A percentile compares a stretch with the other conserved stretches of the same genome.
phyloP scores from a whole-genome alignment of 2,888 invertebrate genomes.

The Andrena chrysosceles region DNA sequence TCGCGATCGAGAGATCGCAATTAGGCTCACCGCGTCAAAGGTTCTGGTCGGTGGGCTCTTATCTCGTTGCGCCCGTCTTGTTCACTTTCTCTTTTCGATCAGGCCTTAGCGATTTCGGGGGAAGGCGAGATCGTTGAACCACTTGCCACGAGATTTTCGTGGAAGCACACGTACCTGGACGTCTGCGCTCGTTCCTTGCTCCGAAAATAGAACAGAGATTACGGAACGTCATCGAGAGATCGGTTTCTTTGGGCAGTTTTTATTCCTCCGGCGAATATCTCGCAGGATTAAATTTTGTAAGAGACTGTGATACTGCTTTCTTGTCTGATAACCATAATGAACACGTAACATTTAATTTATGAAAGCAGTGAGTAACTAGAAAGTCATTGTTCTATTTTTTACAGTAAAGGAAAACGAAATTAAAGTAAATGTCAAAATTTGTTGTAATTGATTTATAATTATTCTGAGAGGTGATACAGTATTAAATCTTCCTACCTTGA shows the following conservation, averaged over 20 bases:
- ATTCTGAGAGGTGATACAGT: background rate
- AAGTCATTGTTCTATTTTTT: background rate
- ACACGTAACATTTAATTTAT: background rate
- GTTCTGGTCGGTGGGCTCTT: constrained; percentile 68
- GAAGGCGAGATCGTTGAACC: constrained; percentile 53
- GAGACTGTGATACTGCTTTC: background rate
- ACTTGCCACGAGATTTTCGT: constrained; percentile 38
- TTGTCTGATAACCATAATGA: background rate
- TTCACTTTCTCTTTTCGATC: constrained; percentile 71
- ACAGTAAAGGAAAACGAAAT: background rate
- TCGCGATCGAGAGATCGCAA: constrained; percentile 74
- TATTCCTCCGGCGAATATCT: background rate
- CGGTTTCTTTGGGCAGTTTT: background rate
- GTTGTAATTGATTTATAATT: background rate
- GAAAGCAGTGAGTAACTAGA: background rate
- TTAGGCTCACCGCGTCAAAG: constrained; percentile 77
- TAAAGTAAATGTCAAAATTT: background rate
- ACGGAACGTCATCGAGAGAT: background rate
- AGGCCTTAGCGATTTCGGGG: constrained; percentile 64
- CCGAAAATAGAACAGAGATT: background rate
- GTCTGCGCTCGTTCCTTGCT: constrained; percentile 7
- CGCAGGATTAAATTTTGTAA: constrained; percentile 4
- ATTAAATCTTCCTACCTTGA: no score
- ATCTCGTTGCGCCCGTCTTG: constrained; percentile 61
- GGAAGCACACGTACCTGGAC: constrained; percentile 20